phyloP scores from a whole-genome alignment of 2,797 vertebrate genomes.

The Harpagifer antarcticus region DNA sequence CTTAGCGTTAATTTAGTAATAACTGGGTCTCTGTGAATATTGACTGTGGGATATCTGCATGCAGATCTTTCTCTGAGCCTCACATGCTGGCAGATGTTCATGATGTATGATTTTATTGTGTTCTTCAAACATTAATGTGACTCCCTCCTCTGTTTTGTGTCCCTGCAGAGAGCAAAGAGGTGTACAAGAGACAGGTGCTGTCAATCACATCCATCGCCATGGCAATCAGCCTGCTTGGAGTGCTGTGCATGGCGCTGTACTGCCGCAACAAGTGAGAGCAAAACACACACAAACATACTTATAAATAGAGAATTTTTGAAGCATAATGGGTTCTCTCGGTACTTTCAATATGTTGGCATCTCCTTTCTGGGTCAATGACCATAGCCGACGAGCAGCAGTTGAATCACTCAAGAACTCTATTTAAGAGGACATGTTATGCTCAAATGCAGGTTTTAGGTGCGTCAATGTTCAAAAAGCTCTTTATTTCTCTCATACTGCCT shows the following conservation, averaged over 20 bases:
- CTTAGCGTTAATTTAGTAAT: conserved; percentile 23
- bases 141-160: conserved; percentile 48
- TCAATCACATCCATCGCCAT: conserved; percentile 96
- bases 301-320: neutral
- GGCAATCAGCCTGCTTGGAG: conserved; percentile 94
- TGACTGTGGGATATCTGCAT: neutral
- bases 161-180: conserved; percentile 85
- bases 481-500: too few relatives aligned
- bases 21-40: conserved; percentile 26
- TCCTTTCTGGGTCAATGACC: too few relatives aligned
- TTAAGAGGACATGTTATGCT: too few relatives aligned
- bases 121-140: conserved; percentile 53
- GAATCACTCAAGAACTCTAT: too few relatives aligned
- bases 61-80: neutral
- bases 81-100: conserved; percentile 1
- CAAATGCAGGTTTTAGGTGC: too few relatives aligned
- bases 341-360: too few relatives aligned
- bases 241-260: conserved; percentile 95
- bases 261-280: conserved; percentile 94
- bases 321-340: too few relatives aligned
- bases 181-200: conserved; percentile 88
- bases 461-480: too few relatives aligned
- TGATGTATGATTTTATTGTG: conserved; percentile 45
- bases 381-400: too few relatives aligned
- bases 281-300: neutral